These are phyloP conservation scores for Spinus pinus DNA, from an alignment of 2,797 vertebrate species.

Conservation along the genomic window DNA sequence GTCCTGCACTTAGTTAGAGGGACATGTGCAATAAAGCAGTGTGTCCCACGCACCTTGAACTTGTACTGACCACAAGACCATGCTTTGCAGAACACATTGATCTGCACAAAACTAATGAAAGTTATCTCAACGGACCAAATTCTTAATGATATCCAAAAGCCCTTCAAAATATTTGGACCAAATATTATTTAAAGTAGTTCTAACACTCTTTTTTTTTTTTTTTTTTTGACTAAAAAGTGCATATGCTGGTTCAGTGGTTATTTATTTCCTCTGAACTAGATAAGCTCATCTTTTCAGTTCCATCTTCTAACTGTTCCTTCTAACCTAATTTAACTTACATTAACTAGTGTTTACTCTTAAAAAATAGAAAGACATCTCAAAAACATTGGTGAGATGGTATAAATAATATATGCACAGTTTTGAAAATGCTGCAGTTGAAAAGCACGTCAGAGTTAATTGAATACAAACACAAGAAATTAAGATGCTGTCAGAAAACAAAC, in stretches of 20 bases:
- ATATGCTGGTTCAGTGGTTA: background rate
- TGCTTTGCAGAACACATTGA: background rate
- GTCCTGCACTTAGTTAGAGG: background rate
- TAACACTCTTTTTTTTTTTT: background rate
- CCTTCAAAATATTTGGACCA: background rate
- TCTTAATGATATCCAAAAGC: background rate
- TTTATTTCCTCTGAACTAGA: background rate
- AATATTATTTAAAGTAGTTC: background rate
- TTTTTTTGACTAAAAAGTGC: background rate
- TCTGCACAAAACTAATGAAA: background rate
- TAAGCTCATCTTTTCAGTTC: background rate
- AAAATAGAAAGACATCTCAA: conserved; percentile 22
- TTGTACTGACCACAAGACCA: background rate
- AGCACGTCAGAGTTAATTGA: background rate
- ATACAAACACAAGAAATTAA: conserved; percentile 6
- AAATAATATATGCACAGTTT: conserved; percentile 34
- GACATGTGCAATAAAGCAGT: background rate
- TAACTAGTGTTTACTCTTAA: conserved; percentile 25
- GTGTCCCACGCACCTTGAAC: background rate
- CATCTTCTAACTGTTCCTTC: background rate
- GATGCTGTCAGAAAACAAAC: background rate
- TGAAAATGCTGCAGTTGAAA: conserved; percentile 8
- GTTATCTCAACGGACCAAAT: background rate
- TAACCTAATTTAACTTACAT: background rate
- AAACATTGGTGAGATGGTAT: background rate